Evolutionary conservation across 2,797 vertebrate species (phyloP), one percentile per base, ranked within the genome.

Genomic region (Argyrosomus regius): DNA sequence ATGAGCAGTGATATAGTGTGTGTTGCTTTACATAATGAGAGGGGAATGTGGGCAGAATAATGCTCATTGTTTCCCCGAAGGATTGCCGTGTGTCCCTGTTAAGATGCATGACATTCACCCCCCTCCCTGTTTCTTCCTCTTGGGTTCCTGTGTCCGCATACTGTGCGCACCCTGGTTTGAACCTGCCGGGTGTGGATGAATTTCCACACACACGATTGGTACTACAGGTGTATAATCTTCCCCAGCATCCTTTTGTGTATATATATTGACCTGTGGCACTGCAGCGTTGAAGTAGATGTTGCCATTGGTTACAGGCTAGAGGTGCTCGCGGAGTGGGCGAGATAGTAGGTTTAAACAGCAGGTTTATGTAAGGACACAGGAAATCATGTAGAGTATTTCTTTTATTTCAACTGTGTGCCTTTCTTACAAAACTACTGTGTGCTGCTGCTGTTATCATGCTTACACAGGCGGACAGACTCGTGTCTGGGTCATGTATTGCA

Each of bases 271-370:
- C 79, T 66, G 73, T 78, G 45, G 52, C 83, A 67, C 80, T 86
- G 84, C 81, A 43, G 83, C 78, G 75, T 87, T 81, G 68, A 85
- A 90, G 89, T 82, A 84, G 81, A 77, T 81, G 89, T 94, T 93
- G 89, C 90, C 84, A 90, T 91, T 92, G 92, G 91, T 93, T 93
- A 93, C 91, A 81, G 64, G 75, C 75, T 75, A 80, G 79, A 89
- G 75, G 78, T 89, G 80, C 81, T 73, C 61, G 59, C 72, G 68
- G 65, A 81, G 85, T 91, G 83, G 89, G 87, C 49, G 81, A 90
- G 72, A 88, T 79, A 60, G 77, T 77, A 84, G 80, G 78, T 87
- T 86, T 88, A 75, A 84, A 81, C 78, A 75, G 66, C 77, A 86
- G 81, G 86, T 87, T 91, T 90, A 89, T 87, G 26, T 91, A 85